phyloP scores from a whole-genome alignment of 92 coral and sea anemone genomes.

The Micromussa lordhowensis region DNA sequence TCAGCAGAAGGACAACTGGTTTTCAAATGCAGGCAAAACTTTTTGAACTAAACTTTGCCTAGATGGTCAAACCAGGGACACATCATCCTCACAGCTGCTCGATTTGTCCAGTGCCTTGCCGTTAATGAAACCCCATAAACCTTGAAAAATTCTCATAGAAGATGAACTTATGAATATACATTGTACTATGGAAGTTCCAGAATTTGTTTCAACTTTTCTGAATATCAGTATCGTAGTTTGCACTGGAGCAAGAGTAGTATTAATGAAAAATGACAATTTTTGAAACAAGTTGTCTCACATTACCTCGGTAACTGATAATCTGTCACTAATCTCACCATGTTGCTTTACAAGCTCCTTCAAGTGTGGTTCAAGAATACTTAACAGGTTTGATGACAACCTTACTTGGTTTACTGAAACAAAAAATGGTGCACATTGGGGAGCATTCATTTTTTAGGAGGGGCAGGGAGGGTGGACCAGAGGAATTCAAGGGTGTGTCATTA shows the following conservation, averaged over 20 bases:
- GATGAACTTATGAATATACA: no score
- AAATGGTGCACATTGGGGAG: background rate
- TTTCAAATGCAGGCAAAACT: no score
- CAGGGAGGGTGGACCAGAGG: constrained; percentile 7
- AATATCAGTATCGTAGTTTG: background rate
- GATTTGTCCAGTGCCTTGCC: no score
- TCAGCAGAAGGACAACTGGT: no score
- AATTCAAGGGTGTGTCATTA: constrained; percentile 3
- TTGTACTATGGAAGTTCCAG: no score
- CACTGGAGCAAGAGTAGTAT: background rate
- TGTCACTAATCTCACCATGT: constrained; percentile 64
- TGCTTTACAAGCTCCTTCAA: constrained; percentile 67
- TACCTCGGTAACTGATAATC: constrained; percentile 75
- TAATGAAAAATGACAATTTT: background rate
- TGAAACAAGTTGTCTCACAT: background rate
- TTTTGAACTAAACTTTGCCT: no score
- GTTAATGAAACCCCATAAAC: no score
- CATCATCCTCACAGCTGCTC: no score
- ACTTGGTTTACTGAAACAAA: background rate
- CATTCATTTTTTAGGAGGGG: no score
- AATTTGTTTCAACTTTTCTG: no score
- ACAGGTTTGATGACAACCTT: constrained; percentile 62
- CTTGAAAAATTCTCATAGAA: no score
- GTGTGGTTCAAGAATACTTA: constrained; percentile 64
- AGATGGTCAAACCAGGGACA: no score